Base-by-base conservation (phyloP, 2,113 vertebrate genomes). In the Prunella fulvescens region DNA sequence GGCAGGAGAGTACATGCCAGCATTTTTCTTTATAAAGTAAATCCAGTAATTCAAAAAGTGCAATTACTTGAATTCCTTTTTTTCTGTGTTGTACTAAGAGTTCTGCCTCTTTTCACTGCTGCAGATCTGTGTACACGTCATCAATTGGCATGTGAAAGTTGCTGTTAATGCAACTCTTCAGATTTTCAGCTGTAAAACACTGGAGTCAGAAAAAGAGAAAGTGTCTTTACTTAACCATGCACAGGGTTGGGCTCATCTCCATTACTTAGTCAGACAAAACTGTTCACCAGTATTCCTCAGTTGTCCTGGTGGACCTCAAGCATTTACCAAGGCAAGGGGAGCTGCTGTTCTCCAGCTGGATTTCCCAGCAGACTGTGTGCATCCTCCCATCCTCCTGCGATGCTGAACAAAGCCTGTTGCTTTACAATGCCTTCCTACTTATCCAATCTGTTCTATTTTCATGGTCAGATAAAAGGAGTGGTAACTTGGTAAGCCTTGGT, bases 1-100 rank as follows among this genome's bases (percentile, higher is more conserved):
- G 40, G 83, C 88, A 91, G 83, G 83, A 93, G 45, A n/a, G 35
- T 67, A 91, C 77, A 92, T 71, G 92, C 77, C 80, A 93, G 42
- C 77, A 40, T 74, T 88, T 92, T 92, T 78, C 69, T 86, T 74
- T 56, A 25, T 60, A 56, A 91, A 93, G 51, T 56, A 92, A 84
- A 74, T 73, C 60, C 69, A 47, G 37, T 74, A 60, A 92, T 91
- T 91, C n/a, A 92, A 81, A 94, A 81, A 67, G 44, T 74, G 39
- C n/a, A 81, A 51, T 74, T 78, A 84, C 22, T 83, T 83, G 10
- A 57, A 12, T 79, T 81, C 33, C 19, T 90, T 81, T 45, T 44
- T 70, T 81, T 35, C 80, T 84, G 13, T 23, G 8, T 64, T 81
- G 37, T 64, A 33, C 57, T 78, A 28, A 47, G 82, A 78, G 19